Conservation (phyloP, 2,888 invertebrate species). For the Agrochola circellaris region DNA sequence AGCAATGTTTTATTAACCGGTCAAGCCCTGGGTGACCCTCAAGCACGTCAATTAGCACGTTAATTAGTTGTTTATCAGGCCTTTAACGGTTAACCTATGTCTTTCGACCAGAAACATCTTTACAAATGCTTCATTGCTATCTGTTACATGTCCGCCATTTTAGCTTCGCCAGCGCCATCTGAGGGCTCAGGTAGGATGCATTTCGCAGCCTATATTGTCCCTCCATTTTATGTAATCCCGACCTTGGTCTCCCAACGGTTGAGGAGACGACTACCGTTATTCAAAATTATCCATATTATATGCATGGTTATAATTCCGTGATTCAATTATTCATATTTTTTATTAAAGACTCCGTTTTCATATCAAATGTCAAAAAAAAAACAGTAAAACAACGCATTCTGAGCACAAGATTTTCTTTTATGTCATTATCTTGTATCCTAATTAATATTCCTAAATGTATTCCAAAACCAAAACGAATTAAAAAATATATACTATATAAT, state of each 20-base stretch:
- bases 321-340: slow-evolving; percentile 1
- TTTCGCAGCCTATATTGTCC: slow-evolving; percentile 57
- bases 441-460: neutral
- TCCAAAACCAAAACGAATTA: neutral
- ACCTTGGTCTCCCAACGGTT: slow-evolving; percentile 7
- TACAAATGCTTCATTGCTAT: slow-evolving; percentile 75
- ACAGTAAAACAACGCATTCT: neutral
- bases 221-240: slow-evolving; percentile 8
- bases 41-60: too few species aligned
- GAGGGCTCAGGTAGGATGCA: slow-evolving; percentile 72
- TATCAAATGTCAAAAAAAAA: neutral
- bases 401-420: neutral
- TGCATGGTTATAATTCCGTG: slow-evolving; percentile 25
- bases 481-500: neutral
- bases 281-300: slow-evolving; percentile 1
- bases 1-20: slow-evolving; percentile 9
- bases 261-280: neutral
- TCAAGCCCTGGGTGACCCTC: too few species aligned
- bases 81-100: too few species aligned
- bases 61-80: too few species aligned
- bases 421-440: neutral
- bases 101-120: slow-evolving; percentile 76
- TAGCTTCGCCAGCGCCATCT: slow-evolving; percentile 75
- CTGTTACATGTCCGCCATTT: slow-evolving; percentile 72
- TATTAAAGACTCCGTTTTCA: neutral